These are phyloP conservation scores for Zaprionus capensis DNA, from an alignment of 1,140 invertebrate species.

Conservation along the genomic window DNA sequence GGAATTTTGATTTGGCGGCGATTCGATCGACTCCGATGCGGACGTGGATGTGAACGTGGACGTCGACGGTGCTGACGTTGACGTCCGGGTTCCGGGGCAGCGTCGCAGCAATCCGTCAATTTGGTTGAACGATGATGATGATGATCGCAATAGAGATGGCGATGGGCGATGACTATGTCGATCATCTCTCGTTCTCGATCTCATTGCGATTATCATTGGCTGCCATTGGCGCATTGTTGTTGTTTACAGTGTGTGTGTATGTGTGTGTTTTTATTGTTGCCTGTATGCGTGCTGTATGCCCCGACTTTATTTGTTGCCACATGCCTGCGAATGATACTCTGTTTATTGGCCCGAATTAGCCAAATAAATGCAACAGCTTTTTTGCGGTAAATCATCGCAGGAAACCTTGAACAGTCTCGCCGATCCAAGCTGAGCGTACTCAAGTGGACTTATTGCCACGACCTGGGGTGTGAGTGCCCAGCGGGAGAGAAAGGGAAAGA, in stretches of 20 bases:
- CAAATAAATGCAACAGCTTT: slow-evolving; percentile 73
- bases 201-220: slow-evolving; percentile 11
- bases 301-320: slow-evolving; percentile 68
- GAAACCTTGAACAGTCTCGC: slow-evolving; percentile 59
- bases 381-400: slow-evolving; percentile 64
- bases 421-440: background rate
- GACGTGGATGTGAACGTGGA: slow-evolving; percentile 23
- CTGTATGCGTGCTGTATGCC: slow-evolving; percentile 19
- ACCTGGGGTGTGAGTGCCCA: background rate
- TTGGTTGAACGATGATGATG: slow-evolving; percentile 41
- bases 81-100: slow-evolving; percentile 24
- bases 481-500: background rate
- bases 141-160: slow-evolving; percentile 9
- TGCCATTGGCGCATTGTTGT: slow-evolving; percentile 57
- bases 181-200: slow-evolving; percentile 14
- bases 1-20: slow-evolving; percentile 59
- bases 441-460: slow-evolving; percentile 53
- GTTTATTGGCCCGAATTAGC: slow-evolving; percentile 75
- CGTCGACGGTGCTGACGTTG: slow-evolving; percentile 18
- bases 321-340: slow-evolving; percentile 73
- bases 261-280: slow-evolving; percentile 47
- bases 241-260: slow-evolving; percentile 65
- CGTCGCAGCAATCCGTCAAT: slow-evolving; percentile 51
- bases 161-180: slow-evolving; percentile 32
- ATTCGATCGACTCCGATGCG: slow-evolving; percentile 8